phyloP scores from a whole-genome alignment of 2,113 vertebrate genomes.

The Cyphotilapia sp. region DNA sequence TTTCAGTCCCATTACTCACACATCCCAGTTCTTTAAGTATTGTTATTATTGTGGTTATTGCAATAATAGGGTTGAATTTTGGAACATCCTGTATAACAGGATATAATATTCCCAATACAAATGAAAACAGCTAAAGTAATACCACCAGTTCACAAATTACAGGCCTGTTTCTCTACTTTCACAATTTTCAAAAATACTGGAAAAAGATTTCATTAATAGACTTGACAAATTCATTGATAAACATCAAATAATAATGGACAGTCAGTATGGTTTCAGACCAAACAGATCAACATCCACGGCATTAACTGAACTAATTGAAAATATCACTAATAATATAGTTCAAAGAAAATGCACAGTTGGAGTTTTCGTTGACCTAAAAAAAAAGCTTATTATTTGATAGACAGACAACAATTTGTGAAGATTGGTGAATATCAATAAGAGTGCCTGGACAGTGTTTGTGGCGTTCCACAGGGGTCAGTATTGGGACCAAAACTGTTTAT shows the following conservation, averaged over 20 bases:
- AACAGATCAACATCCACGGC: rapidly evolving
- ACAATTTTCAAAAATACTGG: background rate
- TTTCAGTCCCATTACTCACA: background rate
- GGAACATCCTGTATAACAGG: background rate
- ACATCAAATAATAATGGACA: background rate
- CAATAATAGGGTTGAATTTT: background rate
- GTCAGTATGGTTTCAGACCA: background rate
- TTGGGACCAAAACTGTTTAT: too few relatives aligned
- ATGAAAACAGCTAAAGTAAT: background rate
- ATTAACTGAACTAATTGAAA: background rate
- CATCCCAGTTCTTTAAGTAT: background rate
- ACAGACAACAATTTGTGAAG: background rate
- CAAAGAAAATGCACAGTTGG: background rate
- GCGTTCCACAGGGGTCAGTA: too few relatives aligned
- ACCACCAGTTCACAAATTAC: background rate
- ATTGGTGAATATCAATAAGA: background rate
- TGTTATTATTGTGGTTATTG: rapidly evolving
- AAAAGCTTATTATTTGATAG: background rate
- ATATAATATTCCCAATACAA: background rate
- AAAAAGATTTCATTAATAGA: background rate
- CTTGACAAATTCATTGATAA: background rate
- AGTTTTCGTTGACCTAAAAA: background rate
- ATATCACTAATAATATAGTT: background rate
- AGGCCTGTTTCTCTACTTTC: background rate
- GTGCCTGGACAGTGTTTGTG: background rate